These are phyloP conservation scores for Trichogramma dendrolimi DNA, from an alignment of 2,888 invertebrate genomes.

Conservation along the genomic window DNA sequence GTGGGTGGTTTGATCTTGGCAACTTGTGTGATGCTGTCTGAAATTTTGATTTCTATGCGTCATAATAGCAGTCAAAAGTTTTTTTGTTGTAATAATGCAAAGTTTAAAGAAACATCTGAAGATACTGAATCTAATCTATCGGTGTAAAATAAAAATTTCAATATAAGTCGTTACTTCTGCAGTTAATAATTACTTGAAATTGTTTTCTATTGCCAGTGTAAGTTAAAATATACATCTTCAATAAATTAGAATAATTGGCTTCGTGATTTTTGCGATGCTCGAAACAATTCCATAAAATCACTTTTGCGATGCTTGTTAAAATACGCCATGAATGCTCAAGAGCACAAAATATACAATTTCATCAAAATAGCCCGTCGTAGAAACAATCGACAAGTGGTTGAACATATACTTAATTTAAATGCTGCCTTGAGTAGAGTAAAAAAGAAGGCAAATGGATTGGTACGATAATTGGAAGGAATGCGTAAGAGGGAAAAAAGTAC, in stretches of 20 bases:
- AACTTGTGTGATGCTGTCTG: conserved; percentile 30
- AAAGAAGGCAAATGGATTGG: conserved; percentile 4
- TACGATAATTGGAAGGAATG: background rate
- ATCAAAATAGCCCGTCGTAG: background rate
- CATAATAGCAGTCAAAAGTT: too few relatives aligned
- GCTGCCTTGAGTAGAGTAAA: background rate
- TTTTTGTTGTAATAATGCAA: background rate
- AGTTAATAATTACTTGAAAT: too few relatives aligned
- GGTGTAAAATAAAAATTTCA: too few relatives aligned
- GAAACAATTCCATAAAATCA: too few relatives aligned
- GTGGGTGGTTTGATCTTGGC: conserved; percentile 32
- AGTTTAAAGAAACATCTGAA: too few relatives aligned
- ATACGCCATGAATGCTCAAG: conserved; percentile 13
- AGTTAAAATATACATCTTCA: too few relatives aligned
- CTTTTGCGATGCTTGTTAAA: too few relatives aligned
- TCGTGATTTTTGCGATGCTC: too few relatives aligned
- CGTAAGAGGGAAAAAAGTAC: conserved; percentile 1
- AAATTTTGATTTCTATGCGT: conserved; percentile 18
- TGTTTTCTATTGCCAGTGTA: too few relatives aligned
- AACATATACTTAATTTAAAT: conserved; percentile 17
- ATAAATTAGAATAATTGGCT: too few relatives aligned
- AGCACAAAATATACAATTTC: conserved; percentile 8
- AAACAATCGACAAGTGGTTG: conserved; percentile 7
- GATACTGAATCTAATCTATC: too few relatives aligned
- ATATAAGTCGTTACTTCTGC: too few relatives aligned